Evolutionary conservation across 2,888 invertebrate species (phyloP), one percentile per base, ranked within the genome.

Genomic region (Oscheius myriophilus): DNA sequence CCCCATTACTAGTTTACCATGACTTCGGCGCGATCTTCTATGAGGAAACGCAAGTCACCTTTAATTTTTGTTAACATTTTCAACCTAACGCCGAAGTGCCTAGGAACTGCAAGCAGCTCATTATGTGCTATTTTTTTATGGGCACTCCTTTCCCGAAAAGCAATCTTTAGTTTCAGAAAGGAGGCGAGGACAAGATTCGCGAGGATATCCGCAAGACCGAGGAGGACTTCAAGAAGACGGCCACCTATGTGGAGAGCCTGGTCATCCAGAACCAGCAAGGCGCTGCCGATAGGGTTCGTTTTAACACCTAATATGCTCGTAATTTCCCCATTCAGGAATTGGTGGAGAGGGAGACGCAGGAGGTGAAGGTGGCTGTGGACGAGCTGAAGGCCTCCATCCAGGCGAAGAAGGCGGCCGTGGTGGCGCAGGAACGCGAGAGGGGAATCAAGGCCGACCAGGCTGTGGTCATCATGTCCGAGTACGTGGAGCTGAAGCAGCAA

Each of bases 191-290:
- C 39, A 58, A 66, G 41, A 21, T 21, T 3, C 55, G 55, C 21
- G 66, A 66, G 14, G 66, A 66, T 33, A 66, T 57, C 7, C 51
- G 51, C 9, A 45, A 33, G 33, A 55, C 43, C 2, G 66, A 66
- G 12, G 66, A 66, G 14, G 66, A 66, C 26, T 25, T 57, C 43
- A 55, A 53, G 21, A 65, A 66, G 39, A 16, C 45, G 0, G 14
- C 21, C 11, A n/a, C 26, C 9, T 66, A 66, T 42, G 18, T 33
- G 0, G 9, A 39, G 7, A 45, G 26, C 21, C n/a, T 65, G 14
- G 43, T 43, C 42, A 41, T 16, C 2, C 25, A 18, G 21, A 18
- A 43, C 39, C 14, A 41, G 21, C 21, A 49, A 12, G 39, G 23
- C 11, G 51, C n/a, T 2, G 43, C 21, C 26, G 46, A 62, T 11